A percentile compares a stretch with the other conserved stretches of the same genome.
Conservation (phyloP, 2,888 invertebrate genomes). For the Amblyjoppa proteus region DNA sequence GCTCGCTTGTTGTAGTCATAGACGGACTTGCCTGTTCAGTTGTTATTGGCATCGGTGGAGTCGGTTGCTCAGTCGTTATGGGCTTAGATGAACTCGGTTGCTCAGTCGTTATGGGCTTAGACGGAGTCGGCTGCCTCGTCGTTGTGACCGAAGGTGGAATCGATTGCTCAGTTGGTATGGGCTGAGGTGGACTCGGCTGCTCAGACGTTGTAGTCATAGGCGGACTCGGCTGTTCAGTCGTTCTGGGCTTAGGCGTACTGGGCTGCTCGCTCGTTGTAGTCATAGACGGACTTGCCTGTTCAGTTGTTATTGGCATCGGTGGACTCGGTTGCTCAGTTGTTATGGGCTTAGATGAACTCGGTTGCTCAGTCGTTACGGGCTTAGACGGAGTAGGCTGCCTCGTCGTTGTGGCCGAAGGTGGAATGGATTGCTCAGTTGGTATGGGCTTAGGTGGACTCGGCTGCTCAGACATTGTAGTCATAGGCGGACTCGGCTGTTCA, state of each 20-base stretch:
- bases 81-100: too few relatives aligned
- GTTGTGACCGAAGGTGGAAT: background rate
- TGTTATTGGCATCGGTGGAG: too few relatives aligned
- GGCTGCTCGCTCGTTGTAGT: constrained; percentile 8
- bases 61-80: too few relatives aligned
- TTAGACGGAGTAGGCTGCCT: too few relatives aligned
- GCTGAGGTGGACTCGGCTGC: background rate
- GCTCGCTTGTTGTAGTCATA: too few relatives aligned
- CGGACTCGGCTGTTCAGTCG: background rate
- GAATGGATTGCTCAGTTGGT: background rate
- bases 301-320: background rate
- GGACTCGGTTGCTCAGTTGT: background rate
- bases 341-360: background rate
- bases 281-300: background rate
- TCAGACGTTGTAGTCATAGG: background rate
- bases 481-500: too few relatives aligned
- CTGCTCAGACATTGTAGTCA: background rate
- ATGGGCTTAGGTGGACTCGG: background rate
- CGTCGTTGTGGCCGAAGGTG: too few relatives aligned
- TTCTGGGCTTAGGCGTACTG: too few relatives aligned
- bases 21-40: too few relatives aligned
- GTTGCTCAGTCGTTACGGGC: background rate
- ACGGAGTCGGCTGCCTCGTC: background rate
- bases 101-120: background rate
- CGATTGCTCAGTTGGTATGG: background rate